These are phyloP conservation scores for Esox niger DNA, from an alignment of 2,113 vertebrate species.

Conservation along the genomic window DNA sequence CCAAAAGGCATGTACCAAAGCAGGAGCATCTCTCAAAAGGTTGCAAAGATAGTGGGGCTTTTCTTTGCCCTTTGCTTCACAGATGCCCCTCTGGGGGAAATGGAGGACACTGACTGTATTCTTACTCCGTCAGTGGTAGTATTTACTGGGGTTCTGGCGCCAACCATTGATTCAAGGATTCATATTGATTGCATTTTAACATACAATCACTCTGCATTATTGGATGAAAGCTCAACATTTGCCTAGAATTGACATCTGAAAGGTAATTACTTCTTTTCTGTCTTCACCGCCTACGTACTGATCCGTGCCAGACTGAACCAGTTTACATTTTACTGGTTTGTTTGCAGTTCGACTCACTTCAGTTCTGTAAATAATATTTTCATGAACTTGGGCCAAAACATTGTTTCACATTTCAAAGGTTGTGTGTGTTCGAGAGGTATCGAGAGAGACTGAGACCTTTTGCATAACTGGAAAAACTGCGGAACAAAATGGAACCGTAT, in stretches of 20 bases:
- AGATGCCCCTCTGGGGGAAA: not conserved
- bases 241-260: slow-evolving; percentile 38
- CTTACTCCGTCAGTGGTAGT: not conserved
- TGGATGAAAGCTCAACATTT: not conserved
- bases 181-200: not conserved
- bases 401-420: too few species aligned
- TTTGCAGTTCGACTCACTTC: too few species aligned
- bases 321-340: too few species aligned
- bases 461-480: not conserved
- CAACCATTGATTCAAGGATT: not conserved
- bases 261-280: slow-evolving; percentile 36
- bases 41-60: not conserved
- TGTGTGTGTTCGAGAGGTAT: too few species aligned
- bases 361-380: too few species aligned
- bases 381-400: too few species aligned
- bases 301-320: too few species aligned
- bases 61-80: not conserved
- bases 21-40: not conserved
- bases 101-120: not conserved
- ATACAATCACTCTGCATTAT: not conserved
- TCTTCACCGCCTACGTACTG: too few species aligned
- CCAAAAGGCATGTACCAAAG: not conserved
- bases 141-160: not conserved
- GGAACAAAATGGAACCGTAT: too few species aligned
- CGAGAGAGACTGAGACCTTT: not conserved